Percentiles rank a stretch among this genome's conserved stretches.
phyloP scores from a whole-genome alignment of 1,140 invertebrate genomes.

The Leptinotarsa lineolata region DNA sequence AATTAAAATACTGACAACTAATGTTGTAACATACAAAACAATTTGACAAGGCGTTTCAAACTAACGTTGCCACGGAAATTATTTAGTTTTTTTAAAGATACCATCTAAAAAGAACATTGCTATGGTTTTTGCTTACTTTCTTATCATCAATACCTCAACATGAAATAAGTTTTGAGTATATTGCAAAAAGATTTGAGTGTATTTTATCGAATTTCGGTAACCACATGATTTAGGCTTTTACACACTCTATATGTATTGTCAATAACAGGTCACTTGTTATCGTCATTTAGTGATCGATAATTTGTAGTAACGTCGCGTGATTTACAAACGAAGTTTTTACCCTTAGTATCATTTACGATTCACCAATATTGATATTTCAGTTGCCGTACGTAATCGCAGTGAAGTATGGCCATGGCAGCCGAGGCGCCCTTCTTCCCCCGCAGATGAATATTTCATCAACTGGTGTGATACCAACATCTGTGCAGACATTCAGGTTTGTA shows the following conservation, averaged over 20 bases:
- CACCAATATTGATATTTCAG: conserved; percentile 57
- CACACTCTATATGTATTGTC: neutral
- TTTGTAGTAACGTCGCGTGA: neutral
- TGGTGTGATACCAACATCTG: conserved; percentile 73
- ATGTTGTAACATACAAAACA: no score
- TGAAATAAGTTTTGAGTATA: no score
- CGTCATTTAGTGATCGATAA: neutral
- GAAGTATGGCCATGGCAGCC: conserved; percentile 78
- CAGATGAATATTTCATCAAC: conserved; percentile 79
- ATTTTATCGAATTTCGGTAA: no score
- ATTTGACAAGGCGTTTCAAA: no score
- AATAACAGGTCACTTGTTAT: neutral
- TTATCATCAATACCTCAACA: no score
- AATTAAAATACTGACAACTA: no score
- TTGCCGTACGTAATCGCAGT: conserved; percentile 77
- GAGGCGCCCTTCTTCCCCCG: conserved; percentile 73
- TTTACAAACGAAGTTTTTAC: neutral
- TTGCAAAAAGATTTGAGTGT: no score
- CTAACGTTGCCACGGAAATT: no score
- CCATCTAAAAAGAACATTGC: no score
- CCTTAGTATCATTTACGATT: conserved; percentile 1
- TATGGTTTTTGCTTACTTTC: no score
- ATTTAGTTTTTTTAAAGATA: no score
- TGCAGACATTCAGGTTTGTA: conserved; percentile 72
- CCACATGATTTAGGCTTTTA: no score